phyloP scores from a whole-genome alignment of 2,113 vertebrate species.

The Nesoenas mayeri region DNA sequence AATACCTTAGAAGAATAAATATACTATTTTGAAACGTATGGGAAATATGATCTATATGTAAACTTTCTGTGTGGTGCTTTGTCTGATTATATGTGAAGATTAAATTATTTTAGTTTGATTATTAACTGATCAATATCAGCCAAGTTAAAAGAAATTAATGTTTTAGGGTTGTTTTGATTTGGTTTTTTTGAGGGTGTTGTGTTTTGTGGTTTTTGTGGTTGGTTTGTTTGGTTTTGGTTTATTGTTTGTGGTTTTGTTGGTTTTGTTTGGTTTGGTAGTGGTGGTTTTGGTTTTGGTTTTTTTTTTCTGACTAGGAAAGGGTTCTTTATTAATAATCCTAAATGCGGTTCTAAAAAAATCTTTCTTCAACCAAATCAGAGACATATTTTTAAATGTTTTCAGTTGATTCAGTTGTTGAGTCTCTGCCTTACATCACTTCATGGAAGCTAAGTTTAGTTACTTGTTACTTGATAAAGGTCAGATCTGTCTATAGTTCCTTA shows the following conservation, averaged over 20 bases:
- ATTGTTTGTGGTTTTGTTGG: no score
- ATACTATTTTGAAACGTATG: background rate
- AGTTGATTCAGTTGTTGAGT: background rate
- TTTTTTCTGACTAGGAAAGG: background rate
- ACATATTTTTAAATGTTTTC: background rate
- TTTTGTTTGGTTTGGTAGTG: no score
- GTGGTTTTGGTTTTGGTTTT: background rate
- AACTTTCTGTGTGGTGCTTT: fast-evolving
- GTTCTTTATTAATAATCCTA: background rate
- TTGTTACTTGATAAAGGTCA: background rate
- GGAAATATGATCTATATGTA: background rate
- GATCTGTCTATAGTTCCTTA: background rate
- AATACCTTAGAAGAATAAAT: background rate
- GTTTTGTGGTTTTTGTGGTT: no score
- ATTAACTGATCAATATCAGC: background rate
- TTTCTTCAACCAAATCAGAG: background rate
- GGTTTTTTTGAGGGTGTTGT: no score
- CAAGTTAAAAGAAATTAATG: background rate
- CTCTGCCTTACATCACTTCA: background rate
- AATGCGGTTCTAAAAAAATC: background rate
- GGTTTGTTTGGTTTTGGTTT: no score
- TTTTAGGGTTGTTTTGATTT: no score
- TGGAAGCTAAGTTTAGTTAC: background rate
- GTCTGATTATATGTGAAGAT: background rate
- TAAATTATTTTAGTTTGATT: background rate